A percentile compares a stretch with the other conserved stretches of the same genome.
phyloP scores from a whole-genome alignment of 2,797 vertebrate species.

The Spondyliosoma cantharus region DNA sequence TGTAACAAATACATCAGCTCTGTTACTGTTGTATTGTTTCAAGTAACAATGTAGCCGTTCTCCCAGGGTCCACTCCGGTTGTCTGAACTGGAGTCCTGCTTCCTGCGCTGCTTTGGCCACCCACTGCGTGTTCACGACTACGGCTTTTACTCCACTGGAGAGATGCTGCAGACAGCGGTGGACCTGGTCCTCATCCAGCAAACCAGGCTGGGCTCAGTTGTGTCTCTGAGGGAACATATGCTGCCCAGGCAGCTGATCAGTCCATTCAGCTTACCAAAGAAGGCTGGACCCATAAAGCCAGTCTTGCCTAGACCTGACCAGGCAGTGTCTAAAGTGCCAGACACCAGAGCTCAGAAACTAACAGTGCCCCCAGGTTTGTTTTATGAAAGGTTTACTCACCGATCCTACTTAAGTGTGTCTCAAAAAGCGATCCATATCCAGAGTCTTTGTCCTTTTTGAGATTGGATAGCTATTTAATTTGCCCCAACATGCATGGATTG shows the following conservation, averaged over 20 bases:
- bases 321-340: background rate
- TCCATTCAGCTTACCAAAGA: background rate
- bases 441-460: background rate
- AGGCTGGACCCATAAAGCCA: slow-evolving; percentile 10
- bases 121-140: slow-evolving; percentile 83
- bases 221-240: slow-evolving; percentile 80
- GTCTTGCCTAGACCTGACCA: accelerated
- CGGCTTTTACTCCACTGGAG: slow-evolving; percentile 88
- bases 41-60: background rate
- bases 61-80: slow-evolving; percentile 86
- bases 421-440: background rate
- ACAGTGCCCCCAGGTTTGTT: slow-evolving; percentile 52
- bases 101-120: slow-evolving; percentile 83
- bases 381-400: background rate
- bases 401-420: background rate
- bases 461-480: background rate
- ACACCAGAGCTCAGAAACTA: background rate
- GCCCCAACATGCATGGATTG: background rate
- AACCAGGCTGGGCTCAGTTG: slow-evolving; percentile 85
- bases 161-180: slow-evolving; percentile 84
- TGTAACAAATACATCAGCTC: background rate
- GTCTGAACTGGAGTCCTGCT: slow-evolving; percentile 86
- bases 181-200: slow-evolving; percentile 86
- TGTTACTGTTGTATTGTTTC: background rate
- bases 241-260: slow-evolving; percentile 3